Conservation (phyloP, 1,140 invertebrate species). For the Apis mellifera region Amel_HAv3.1 CM009938.2:4214001-4214500, state of each 20-base stretch:
- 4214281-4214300: constrained; percentile 72
- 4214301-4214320: constrained; percentile 64
- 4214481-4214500: constrained; percentile 70
- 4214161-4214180: background rate
- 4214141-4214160: too few relatives aligned
- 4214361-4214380: constrained; percentile 68
- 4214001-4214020: constrained; percentile 67
- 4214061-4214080: constrained; percentile 67
- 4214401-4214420: constrained; percentile 73
- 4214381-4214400: constrained; percentile 77
- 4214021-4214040: constrained; percentile 74
- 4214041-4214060: constrained; percentile 72
- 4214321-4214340: constrained; percentile 71
- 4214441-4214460: constrained; percentile 71
- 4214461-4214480: constrained; percentile 69
- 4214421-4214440: constrained; percentile 76
- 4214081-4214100: constrained; percentile 77
- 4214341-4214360: constrained; percentile 77
- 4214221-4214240: background rate
- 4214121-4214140: constrained; percentile 68
- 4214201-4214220: background rate
- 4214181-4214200: background rate
- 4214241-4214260: background rate
- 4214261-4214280: constrained; percentile 75
- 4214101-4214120: constrained; percentile 78